phyloP scores from a whole-genome alignment of 2,113 vertebrate species.

The Sakesphorus luctuosus region DNA sequence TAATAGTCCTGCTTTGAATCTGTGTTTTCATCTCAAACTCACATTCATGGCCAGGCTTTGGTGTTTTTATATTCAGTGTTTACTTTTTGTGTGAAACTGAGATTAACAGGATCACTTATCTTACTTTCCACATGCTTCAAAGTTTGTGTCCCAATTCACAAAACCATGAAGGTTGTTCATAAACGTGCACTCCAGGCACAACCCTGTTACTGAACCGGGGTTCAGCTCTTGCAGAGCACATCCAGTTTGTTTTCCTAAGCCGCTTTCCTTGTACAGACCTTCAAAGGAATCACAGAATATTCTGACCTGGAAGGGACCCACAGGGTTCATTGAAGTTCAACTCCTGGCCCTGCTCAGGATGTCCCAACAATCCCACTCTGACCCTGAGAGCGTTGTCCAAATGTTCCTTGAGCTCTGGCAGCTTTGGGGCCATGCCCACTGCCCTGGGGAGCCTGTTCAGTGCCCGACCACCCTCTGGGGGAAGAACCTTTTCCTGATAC shows the following conservation, averaged over 20 bases:
- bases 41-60: neutral
- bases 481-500: neutral
- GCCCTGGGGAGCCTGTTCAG: neutral
- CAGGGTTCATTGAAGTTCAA: neutral
- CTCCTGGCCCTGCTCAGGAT: neutral
- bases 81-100: neutral
- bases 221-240: neutral
- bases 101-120: neutral
- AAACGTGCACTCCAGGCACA: neutral
- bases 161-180: neutral
- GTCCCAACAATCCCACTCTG: neutral
- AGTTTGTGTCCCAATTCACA: neutral
- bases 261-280: neutral
- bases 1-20: neutral
- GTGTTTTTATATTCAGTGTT: neutral
- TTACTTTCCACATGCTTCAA: neutral
- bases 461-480: neutral
- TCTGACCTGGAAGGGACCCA: neutral
- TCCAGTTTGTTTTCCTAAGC: neutral
- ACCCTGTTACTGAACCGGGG: neutral
- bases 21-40: neutral
- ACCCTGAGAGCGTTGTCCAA: rapidly evolving
- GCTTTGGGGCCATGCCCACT: neutral
- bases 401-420: neutral
- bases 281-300: neutral